Evolutionary conservation across 2,888 invertebrate genomes (phyloP).

Genomic region (Morinoia aosen): DNA sequence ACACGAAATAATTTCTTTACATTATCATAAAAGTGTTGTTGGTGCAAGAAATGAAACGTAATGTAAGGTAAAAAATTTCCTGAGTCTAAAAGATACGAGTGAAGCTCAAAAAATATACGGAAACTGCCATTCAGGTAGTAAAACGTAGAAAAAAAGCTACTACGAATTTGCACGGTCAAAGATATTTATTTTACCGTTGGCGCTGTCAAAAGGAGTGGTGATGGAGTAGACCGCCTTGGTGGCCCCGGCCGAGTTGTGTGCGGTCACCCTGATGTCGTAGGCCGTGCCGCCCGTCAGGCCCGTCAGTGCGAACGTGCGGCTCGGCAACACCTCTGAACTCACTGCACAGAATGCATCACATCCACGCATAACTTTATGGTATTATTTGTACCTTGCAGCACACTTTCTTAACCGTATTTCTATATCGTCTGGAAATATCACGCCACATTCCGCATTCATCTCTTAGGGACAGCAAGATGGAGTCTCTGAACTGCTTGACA

Average conservation of each 20-base stretch:
- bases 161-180: not conserved
- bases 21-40: too few species aligned
- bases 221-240: constrained; percentile 72
- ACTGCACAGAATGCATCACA: constrained; percentile 54
- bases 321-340: constrained; percentile 62
- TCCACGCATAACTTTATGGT: not conserved
- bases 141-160: not conserved
- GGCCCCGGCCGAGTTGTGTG: constrained; percentile 73
- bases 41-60: too few species aligned
- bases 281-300: constrained; percentile 66
- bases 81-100: not conserved
- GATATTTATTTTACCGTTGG: not conserved
- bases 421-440: too few species aligned
- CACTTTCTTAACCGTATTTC: too few species aligned
- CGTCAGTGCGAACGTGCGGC: constrained; percentile 60
- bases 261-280: constrained; percentile 72
- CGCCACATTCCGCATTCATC: too few species aligned
- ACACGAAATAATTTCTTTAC: too few species aligned
- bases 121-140: not conserved
- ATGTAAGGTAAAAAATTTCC: too few species aligned
- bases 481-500: too few species aligned
- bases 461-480: too few species aligned
- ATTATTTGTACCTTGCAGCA: not conserved
- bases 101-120: not conserved
- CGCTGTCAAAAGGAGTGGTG: constrained; percentile 69